Base-by-base conservation (phyloP, 1,140 invertebrate species). In the Onthophagus taurus region DNA sequence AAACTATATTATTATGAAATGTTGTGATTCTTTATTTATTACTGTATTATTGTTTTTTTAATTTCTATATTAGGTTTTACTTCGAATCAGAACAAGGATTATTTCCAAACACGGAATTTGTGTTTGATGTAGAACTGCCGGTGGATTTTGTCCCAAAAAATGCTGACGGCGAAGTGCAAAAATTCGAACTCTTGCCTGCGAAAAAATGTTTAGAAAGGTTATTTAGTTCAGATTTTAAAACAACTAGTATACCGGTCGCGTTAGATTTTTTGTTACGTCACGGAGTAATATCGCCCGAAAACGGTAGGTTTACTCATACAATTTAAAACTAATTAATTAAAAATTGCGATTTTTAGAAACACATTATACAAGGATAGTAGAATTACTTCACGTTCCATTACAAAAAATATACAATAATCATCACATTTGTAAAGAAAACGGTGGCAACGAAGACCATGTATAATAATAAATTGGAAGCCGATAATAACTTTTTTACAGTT, bases 71-170 rank as follows among this genome's bases (percentile, higher is more conserved):
- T 61, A 88, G 83, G 53, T 86, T 94, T 58, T 91, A 84, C 58
- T 91, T 85, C 59, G 87, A 93, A 69, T 90, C 88, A 62, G 87
- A 92, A 63, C 72, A 86, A 56, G 93, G 92, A 1, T 65, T 97
- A 16, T 92, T 91, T 59, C 90, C 91, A 13, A 94, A 95, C 59
- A 91, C 88, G 11, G 86, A 94, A 65, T 96, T 92, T 70, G 82
- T 94, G n/a, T 95, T 84, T 67, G 93, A 96, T 66, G 71, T 96
- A 48, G 88, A 94, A 69, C 67, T 96, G 38, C 90, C 93, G 9
- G 55, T 77, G 13, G 86, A 93, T 60, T 97, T 95, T 71, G 68
- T 80, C 37, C 92, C 93, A 11, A 77, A 77, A 47, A 94, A 94
- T 63, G 78, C 83, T 44, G 93, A 96, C 68, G 90, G 91, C 33